Base-by-base conservation (phyloP, 2,113 vertebrate species). In the Hiodon alosoides region DNA sequence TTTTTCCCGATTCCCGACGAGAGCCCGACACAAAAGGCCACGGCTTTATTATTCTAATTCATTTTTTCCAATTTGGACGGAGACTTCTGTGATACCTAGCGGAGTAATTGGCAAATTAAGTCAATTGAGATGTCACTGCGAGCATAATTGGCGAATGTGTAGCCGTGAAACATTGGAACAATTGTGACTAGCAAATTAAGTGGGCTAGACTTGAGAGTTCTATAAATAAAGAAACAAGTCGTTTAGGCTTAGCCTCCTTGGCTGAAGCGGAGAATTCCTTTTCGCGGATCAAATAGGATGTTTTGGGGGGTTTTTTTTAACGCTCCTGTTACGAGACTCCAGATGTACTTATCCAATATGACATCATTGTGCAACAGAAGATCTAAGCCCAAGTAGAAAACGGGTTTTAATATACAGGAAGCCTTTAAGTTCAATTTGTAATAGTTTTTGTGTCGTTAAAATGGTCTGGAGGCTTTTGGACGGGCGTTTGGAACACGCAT, bases 41-140 rank as follows among this genome's bases (percentile, higher is more conserved):
- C 59, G 10, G 78, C 80, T 82, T 81, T 79, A 84, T 84, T 79
- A 77, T 77, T 52, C 72, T 81, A 83, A 83, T 80, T 73, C 79
- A 67, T 67, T 66, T 65, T 60, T 64, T 79, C 72, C 79, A 66
- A 60, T 76, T 73, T 54, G 65, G 72, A 75, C 54, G 54, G 72
- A 68, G 74, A 68, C 70, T 60, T 62, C 69, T 68, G 67, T 8
- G 60, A 75, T 69, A 59, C 71, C 60, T 66, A 47, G 73, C 64
- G 73, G 72, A 68, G 73, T 83, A 82, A 85, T 85, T 83, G 82
- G 79, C 81, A 61, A 78, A 83, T 85, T 83, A 85, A 82, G 81
- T 82, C 80, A 85, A 83, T 80, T 79, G 76, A 78, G 80, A 83
- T 81, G 77, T 81, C 77, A 77, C 67, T 67, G 78, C 66, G 74